Conservation (phyloP, 2,113 vertebrate species). For the Cyprichromis sp. region DNA sequence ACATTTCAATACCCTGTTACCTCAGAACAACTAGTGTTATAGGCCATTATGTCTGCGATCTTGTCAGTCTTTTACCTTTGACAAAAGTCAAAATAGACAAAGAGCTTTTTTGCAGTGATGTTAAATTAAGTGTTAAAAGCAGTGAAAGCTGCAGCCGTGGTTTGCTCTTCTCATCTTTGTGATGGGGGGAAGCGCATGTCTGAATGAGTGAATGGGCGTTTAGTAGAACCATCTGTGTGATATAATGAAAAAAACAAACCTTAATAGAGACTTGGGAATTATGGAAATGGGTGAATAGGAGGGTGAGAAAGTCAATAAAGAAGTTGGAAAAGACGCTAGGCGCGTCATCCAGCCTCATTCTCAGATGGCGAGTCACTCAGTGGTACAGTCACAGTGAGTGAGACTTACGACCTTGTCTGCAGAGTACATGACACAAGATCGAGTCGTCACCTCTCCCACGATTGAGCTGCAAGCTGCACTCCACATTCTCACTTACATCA, state of each 20-base stretch:
- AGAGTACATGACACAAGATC: neutral
- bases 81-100: neutral
- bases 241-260: neutral
- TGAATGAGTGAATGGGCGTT: neutral
- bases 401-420: neutral
- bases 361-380: neutral
- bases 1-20: neutral
- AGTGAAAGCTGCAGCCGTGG: neutral
- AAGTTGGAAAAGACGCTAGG: neutral
- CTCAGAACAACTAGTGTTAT: neutral
- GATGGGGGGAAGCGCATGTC: neutral
- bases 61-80: neutral
- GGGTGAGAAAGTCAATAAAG: neutral
- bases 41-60: neutral
- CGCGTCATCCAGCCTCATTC: neutral
- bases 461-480: neutral
- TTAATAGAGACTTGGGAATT: neutral
- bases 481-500: slow-evolving; percentile 2
- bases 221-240: neutral
- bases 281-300: neutral
- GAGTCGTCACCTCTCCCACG: slow-evolving; percentile 28
- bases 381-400: neutral
- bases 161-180: neutral
- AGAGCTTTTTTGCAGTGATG: neutral
- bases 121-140: neutral